Conservation (phyloP, 2,888 invertebrate species). For the Capitulum mitella region DNA sequence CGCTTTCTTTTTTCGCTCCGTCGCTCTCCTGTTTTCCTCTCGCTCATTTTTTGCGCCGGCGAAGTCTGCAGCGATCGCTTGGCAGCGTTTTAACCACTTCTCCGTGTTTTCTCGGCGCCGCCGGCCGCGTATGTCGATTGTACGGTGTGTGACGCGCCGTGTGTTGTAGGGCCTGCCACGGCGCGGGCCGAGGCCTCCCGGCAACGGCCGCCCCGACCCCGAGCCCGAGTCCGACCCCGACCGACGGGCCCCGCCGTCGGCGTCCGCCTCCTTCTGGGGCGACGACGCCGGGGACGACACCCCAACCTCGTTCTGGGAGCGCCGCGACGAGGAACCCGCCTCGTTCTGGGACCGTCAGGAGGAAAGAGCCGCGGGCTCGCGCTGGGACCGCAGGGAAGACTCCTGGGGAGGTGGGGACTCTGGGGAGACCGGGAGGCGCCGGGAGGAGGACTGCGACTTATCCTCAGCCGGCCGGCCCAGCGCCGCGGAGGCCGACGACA, state of each 20-base stretch:
- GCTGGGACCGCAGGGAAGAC: background rate
- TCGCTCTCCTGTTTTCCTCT: no score
- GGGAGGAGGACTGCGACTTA: no score
- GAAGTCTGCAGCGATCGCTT: no score
- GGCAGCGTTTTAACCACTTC: no score
- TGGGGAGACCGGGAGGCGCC: background rate
- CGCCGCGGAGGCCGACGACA: no score
- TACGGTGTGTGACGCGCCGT: background rate
- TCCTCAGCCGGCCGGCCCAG: no score
- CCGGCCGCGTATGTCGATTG: no score
- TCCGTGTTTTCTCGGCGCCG: no score
- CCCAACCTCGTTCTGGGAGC: background rate
- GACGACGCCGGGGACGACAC: background rate
- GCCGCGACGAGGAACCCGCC: background rate
- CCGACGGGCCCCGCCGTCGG: background rate
- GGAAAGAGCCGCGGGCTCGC: background rate
- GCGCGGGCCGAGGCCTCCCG: background rate
- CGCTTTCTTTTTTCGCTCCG: no score
- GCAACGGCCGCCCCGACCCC: background rate
- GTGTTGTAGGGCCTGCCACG: background rate
- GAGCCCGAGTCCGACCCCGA: background rate
- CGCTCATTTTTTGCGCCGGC: no score
- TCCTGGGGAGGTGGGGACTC: background rate
- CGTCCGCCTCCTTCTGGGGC: background rate
- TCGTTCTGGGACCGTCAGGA: background rate